Percentiles rank a stretch among this genome's conserved stretches.
Evolutionary conservation across 1,140 invertebrate species (phyloP).

Genomic region (Trichonephila clavata): DNA sequence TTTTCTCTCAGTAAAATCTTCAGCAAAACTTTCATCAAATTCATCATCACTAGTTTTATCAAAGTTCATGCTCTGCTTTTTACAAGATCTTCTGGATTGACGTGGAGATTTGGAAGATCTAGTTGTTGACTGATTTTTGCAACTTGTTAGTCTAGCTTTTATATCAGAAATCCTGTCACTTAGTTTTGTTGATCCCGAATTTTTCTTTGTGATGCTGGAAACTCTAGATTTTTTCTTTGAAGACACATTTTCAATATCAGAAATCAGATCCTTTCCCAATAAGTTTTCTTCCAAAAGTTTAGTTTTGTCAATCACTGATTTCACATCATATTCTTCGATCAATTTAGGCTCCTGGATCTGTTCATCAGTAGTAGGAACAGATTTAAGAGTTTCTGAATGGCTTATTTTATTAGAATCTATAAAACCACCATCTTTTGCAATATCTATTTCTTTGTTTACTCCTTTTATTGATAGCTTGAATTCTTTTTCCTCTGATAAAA

Average conservation of each 20-base stretch:
- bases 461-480: too few relatives aligned
- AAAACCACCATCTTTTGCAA: neutral
- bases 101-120: too few relatives aligned
- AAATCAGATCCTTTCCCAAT: too few relatives aligned
- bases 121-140: too few relatives aligned
- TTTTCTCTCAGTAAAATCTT: neutral
- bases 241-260: too few relatives aligned
- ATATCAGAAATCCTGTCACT: too few relatives aligned
- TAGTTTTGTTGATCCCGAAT: too few relatives aligned
- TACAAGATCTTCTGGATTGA: neutral
- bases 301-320: neutral
- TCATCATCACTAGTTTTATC: neutral
- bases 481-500: too few relatives aligned
- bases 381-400: neutral
- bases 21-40: neutral
- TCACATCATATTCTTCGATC: neutral
- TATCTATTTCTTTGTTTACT: too few relatives aligned
- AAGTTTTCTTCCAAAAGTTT: neutral
- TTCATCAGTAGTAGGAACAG: neutral
- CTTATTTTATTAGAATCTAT: neutral
- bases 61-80: neutral
- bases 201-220: too few relatives aligned
- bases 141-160: too few relatives aligned
- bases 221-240: too few relatives aligned
- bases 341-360: neutral